Evolutionary conservation across 2,888 invertebrate genomes (phyloP), one percentile per base, ranked within the genome.

Genomic region (Girardia tigrina): DNA sequence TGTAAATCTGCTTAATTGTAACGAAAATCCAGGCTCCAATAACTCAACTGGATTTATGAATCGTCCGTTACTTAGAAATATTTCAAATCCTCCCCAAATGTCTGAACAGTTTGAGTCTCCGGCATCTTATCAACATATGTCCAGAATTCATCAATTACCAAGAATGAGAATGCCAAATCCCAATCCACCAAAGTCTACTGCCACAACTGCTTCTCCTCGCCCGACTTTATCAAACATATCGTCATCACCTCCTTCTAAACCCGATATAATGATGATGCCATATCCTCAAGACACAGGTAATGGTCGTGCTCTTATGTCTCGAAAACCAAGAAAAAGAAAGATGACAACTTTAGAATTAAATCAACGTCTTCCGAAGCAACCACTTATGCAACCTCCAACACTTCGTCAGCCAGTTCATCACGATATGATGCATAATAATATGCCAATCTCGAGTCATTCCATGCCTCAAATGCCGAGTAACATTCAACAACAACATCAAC

Each of bases 151-250:
- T 2, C 56, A 56, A n/a, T 20, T 56, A 8, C 56, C 56, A 6
- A n/a, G 56, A 56, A 20, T 56, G 56, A 56, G 56, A 56, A 56
- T 56, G 56, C 56, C 56, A 56, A n/a, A 56, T n/a, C 56, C 56
- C 6, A 56, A 56, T 56, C 56, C 4, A 56, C n/a, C 56, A 2
- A 56, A 56, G 23, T 23, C 56, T 20, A 4, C n/a, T 20, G 4
- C n/a, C 2, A 12, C 56, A 20, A 6, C 56, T 56, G 23, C 4
- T 36, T 8, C 16, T 36, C 8, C 36, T 8, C 16, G 12, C n/a
- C 8, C 56, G n/a, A 4, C 8, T 56, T 8, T 23, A 12, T n/a
- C 56, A 6, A 6, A 2, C 4, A 6, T 23, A 20, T 56, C 56
- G n/a, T n/a, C 56, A 12, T 56, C 56, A 56, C 56, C 56, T 6